Evolutionary conservation across 23 tunicate species (phyloP), one percentile per base, ranked within the genome.

Genomic region (Botrylloides violaceus): DNA sequence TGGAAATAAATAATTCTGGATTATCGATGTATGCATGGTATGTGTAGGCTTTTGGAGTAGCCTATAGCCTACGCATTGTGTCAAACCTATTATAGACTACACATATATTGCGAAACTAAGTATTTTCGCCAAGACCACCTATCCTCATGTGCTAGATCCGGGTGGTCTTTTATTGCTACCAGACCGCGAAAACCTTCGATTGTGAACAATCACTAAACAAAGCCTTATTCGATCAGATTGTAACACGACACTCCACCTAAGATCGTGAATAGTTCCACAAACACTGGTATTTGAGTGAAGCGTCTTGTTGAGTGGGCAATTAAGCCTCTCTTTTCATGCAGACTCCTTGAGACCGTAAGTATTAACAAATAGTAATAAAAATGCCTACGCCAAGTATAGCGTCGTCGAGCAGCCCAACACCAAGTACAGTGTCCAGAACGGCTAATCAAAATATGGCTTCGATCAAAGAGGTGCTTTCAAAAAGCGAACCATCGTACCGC

Each of bases 331-430:
- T 43, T 43, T 43, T 43, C 53, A 43, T 9, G 15, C 9, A 9
- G 53, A 43, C 9, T 43, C 9, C 53, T 43, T 43, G 53, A 43
- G 53, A 15, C 15, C 12, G 53, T 9, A 43, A 43, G 53, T 43
- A 7, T 7, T 43, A 43, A 15, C 53, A 43, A 43, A 43, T 43
- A n/a, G n/a, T n/a, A n/a, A n/a, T 26, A 3, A 19, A 43, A 35
- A 68, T 68, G 74, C 56, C 58, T 24, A 43, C 74, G 0, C 74
- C 74, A 43, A 68, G 74, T 25, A 23, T 68, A 19, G 32, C 24
- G 21, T 68, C 74, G 47, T 68, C 74, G 5, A 18, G 57, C 28
- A 68, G 74, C 28, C 74, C 74, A 6, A 68, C 74, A 19, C 74
- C 74, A 68, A 68, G 74, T 25, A 68, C 25, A 5, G 74, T 68